Percentiles rank a stretch among this genome's conserved stretches.
Conservation (phyloP, 2,888 invertebrate species). For the Empis livida region DNA sequence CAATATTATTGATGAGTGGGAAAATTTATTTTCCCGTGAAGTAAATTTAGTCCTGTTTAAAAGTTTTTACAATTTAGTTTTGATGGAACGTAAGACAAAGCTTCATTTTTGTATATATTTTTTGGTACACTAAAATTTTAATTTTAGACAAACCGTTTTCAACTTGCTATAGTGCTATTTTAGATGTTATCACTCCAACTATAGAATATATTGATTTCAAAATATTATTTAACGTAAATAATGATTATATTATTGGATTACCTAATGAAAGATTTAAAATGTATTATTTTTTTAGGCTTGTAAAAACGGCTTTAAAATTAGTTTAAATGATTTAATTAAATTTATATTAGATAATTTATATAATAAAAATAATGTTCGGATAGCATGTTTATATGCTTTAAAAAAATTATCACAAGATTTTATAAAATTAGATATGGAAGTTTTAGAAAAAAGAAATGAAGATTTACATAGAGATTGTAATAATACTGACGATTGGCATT, state of each 20-base stretch:
- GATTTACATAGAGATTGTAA: slow-evolving; percentile 15
- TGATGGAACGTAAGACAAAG: slow-evolving; percentile 13
- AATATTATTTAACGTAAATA: slow-evolving; percentile 22
- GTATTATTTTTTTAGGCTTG: slow-evolving; percentile 20
- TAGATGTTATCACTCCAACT: slow-evolving; percentile 21
- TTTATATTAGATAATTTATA: slow-evolving; percentile 27
- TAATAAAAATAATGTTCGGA: slow-evolving; percentile 20
- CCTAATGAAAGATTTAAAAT: neutral
- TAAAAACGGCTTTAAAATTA: slow-evolving; percentile 21
- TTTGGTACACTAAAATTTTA: no score
- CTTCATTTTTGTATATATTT: no score
- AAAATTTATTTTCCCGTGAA: slow-evolving; percentile 57
- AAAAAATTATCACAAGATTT: slow-evolving; percentile 23
- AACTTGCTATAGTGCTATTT: slow-evolving; percentile 16
- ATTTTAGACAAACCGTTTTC: slow-evolving; percentile 13
- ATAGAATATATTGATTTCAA: slow-evolving; percentile 25
- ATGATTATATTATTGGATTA: neutral
- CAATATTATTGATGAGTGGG: slow-evolving; percentile 51
- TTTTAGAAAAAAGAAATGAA: slow-evolving; percentile 23
- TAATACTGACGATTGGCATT: slow-evolving; percentile 24
- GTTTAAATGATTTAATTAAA: slow-evolving; percentile 24
- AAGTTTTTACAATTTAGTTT: slow-evolving; percentile 22
- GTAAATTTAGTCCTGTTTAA: slow-evolving; percentile 35
- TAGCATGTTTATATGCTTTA: slow-evolving; percentile 22
- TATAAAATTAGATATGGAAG: slow-evolving; percentile 26